Base-by-base conservation (phyloP, 2,888 invertebrate genomes). In the Dynastes maya region DNA sequence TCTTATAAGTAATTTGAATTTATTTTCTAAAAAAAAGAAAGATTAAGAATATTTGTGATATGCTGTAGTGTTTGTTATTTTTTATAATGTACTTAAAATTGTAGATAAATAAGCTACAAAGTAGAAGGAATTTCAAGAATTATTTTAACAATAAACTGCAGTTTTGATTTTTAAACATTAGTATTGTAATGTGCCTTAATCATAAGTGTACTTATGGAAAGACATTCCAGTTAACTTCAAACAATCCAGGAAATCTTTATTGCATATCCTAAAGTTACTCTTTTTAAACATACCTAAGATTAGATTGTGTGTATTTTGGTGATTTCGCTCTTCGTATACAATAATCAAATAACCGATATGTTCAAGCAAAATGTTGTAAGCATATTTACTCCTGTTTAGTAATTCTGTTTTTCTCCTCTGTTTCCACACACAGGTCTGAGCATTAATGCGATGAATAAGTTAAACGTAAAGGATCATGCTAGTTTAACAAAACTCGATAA, bases 401-500 rank as follows among this genome's bases (percentile, higher is more conserved):
- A 58, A 58, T 58, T 16, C 22, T 22, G n/a, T 58, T 58, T 58
- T 16, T 58, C 55, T 58, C 22, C 22, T 58, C 22, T 58, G 16
- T 58, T 16, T 58, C 22, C 55, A 9, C 22, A 58, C 55, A 6
- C 85, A 87, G 87, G 86, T 81, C 81, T 83, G 83, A 83, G 80
- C 82, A 77, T 84, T 79, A 83, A 80, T 81, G 83, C 83, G 81
- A 82, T 82, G 82, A 83, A 84, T 80, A 83, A 75, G 72, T 65
- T 78, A 83, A 85, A 84, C 80, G 83, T 85, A 77, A 80, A 82
- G 78, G 86, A 86, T 80, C 82, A 80, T 79, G 85, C n/a, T 79
- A 85, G 84, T 84, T 83, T 85, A 81, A 83, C 85, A 79, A 87
- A 84, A 82, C 82, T 85, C 70, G 85, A 86, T 81, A 86, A 86